Evolutionary conservation across 2,888 invertebrate species (phyloP), one percentile per base, ranked within the genome.

Genomic region (Caenorhabditis virilis): DNA sequence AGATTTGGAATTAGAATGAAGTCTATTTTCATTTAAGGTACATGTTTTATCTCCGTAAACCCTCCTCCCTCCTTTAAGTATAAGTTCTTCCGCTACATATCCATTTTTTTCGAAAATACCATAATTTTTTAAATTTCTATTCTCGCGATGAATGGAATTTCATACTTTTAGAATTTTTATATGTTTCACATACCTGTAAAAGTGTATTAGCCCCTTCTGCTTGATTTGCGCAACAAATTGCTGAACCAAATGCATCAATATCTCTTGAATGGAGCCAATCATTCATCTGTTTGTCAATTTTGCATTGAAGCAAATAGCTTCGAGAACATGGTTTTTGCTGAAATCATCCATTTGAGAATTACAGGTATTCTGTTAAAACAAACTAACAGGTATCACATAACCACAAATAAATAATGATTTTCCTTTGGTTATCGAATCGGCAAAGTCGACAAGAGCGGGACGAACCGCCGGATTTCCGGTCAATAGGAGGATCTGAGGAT

Each of bases 391-490:
- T 20, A 78, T 63, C 20, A 78, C 65, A 59, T 78, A 76, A 3
- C 75, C 77, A 33, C 69, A 74, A 35, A 74, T 61, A 16, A 77
- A 61, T 15, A 77, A 30, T 20, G 59, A 69, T 22, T 64, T 67
- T 6, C 75, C 78, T 23, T 75, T 68, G 7, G 76, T 73, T 18
- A 78, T 72, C 26, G 74, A 64, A 48, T 72, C 61, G 15, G 76
- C 71, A 54, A 80, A 76, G 47, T 78, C 79, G 2, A 79, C 74
- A 9, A 74, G 58, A 22, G 70, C 64, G 22, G 76, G 75, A 9
- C 79, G 63, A 11, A 70, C 70, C 1, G 74, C 73, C 0, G 78
- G 79, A 57, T 77, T 78, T 20, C 79, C 79, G 11, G 76, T 73
- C 5, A 79, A 59, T 15, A 79, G 59, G 9, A 79, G 57, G 3